Percentiles rank a stretch among this genome's conserved stretches.
Conservation (phyloP, 2,113 vertebrate species). For the Lycaon pictus region DNA sequence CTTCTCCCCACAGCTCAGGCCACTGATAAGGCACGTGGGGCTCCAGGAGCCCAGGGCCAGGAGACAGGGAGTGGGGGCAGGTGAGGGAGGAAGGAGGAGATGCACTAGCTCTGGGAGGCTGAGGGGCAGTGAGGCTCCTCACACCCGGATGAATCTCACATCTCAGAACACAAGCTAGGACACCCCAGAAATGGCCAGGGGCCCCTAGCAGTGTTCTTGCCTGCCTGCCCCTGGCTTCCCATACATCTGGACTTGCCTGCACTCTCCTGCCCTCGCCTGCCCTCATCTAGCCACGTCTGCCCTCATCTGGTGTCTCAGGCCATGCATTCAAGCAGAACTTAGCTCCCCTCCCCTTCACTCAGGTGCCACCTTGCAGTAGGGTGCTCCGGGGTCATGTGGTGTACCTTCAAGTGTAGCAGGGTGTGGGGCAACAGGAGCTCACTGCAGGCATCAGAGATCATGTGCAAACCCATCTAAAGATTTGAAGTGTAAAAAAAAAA, state of each 20-base stretch:
- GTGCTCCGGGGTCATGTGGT: too few species aligned
- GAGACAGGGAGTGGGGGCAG: not conserved
- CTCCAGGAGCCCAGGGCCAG: not conserved
- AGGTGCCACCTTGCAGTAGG: fast-evolving
- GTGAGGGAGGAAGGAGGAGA: not conserved
- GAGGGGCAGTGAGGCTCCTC: not conserved
- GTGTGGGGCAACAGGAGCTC: not conserved
- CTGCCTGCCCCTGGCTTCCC: too few species aligned
- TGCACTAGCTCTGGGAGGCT: not conserved
- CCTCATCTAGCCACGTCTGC: too few species aligned
- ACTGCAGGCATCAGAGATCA: fast-evolving
- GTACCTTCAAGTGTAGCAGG: fast-evolving
- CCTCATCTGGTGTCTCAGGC: fast-evolving
- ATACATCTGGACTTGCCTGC: too few species aligned
- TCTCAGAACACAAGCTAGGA: too few species aligned
- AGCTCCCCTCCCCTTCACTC: not conserved
- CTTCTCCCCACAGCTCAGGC: slow-evolving; percentile 34
- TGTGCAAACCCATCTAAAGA: not conserved
- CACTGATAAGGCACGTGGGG: not conserved
- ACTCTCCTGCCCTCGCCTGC: too few species aligned
- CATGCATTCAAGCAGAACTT: not conserved
- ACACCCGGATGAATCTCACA: too few species aligned
- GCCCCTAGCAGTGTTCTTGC: too few species aligned
- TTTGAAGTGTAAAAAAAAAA: not conserved
- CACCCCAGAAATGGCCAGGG: too few species aligned